Evolutionary conservation across 2,797 vertebrate genomes (phyloP), one percentile per base, ranked within the genome.

Genomic region (Clarias laeviceps): DNA sequence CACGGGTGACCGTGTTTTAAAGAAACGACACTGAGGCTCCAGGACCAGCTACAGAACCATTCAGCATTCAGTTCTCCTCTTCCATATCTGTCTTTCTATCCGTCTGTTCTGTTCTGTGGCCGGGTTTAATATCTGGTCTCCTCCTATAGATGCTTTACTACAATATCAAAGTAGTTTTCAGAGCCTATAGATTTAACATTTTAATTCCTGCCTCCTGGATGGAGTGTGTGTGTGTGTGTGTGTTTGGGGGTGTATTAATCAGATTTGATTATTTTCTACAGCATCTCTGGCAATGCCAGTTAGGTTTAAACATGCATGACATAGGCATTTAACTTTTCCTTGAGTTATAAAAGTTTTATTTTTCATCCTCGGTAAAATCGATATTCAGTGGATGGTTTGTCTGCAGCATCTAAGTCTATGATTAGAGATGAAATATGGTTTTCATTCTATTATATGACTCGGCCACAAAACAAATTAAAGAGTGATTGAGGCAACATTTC

Each of bases 401-500:
- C 15, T 18, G 50, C 27, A 57, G 73, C 50, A 62, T 79, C 32
- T 62, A 61, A 78, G 37, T 61, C 20, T 45, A 54, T 65, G 82
- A 54, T 65, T 79, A 34, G 32, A 78, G 54, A 56, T 54, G 45
- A 56, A 66, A 80, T 79, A 29, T 85, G 82, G 91, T 91, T 82
- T 40, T 88, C 82, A 90, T 91, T 91, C 77, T 54, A 87, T 87
- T 83, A 85, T 84, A 56, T 85, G 89, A 87, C 87, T 72, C 88
- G 87, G 74, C 85, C 64, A 80, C 78, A 87, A 80, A 88, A 88
- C 76, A 82, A 85, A 90, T 91, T 90, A 76, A 87, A 87, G 82
- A 34, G 74, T 84, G 82, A 88, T 86, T 82, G 79, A 88, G 84
- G 82, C 62, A 61, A 83, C 57, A 82, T 84, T 87, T 86, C 22